Evolutionary conservation across 92 coral and sea anemone genomes (phyloP).

Genomic region (Phenganax marumi): DNA sequence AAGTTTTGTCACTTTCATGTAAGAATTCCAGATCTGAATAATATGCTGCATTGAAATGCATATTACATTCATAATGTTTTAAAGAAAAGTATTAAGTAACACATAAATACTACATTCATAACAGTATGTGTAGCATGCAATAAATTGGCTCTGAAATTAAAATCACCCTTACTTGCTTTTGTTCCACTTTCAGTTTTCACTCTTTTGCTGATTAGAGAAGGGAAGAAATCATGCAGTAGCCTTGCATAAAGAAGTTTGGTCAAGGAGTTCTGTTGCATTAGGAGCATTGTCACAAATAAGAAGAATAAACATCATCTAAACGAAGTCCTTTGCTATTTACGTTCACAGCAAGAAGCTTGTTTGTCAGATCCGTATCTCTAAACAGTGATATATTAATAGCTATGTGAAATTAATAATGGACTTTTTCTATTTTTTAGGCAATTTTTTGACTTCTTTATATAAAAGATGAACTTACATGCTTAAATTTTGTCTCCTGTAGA

Average conservation of each 20-base stretch:
- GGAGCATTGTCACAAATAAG: not conserved
- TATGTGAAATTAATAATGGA: too few species aligned
- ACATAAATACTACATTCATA: too few species aligned
- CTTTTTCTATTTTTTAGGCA: too few species aligned
- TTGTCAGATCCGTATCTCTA: too few species aligned
- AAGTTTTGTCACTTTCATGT: not conserved
- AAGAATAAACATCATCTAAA: not conserved
- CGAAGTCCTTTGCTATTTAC: not conserved
- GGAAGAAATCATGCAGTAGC: not conserved
- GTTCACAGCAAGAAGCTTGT: too few species aligned
- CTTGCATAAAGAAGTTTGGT: slow-evolving; percentile 7
- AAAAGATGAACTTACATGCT: too few species aligned
- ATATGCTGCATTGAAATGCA: not conserved
- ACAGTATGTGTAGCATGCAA: not conserved
- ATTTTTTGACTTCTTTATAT: too few species aligned
- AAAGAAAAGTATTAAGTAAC: too few species aligned
- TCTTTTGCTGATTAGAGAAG: not conserved
- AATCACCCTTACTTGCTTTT: not conserved
- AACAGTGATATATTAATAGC: too few species aligned
- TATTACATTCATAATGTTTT: not conserved
- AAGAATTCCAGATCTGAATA: not conserved
- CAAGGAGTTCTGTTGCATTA: not conserved
- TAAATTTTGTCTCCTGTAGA: too few species aligned
- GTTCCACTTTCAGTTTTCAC: not conserved
- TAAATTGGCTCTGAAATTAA: not conserved